These are phyloP conservation scores for Cryptomyrus ogoouensis DNA, from an alignment of 2,113 vertebrate genomes.

Conservation along the genomic window DNA sequence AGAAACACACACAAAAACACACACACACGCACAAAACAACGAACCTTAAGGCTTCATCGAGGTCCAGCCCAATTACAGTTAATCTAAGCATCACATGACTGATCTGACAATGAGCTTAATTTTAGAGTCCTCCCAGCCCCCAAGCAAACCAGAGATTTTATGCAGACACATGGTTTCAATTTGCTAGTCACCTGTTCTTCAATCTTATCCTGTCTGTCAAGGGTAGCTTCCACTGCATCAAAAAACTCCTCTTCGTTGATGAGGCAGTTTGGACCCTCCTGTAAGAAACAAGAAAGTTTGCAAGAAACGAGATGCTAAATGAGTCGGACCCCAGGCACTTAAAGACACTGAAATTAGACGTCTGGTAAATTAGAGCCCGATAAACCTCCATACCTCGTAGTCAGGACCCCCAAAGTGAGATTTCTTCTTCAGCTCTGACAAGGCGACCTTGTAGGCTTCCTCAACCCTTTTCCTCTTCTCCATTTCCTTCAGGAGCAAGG, in stretches of 20 bases:
- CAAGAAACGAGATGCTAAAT: constrained; percentile 1
- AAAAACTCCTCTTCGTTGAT: constrained; percentile 99
- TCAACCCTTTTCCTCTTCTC: constrained; percentile 82
- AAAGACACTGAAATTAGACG: neutral
- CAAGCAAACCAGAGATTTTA: neutral
- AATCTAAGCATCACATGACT: neutral
- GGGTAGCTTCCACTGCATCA: constrained; percentile 93
- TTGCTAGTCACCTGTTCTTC: constrained; percentile 81
- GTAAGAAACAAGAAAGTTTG: constrained; percentile 15
- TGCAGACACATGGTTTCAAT: neutral
- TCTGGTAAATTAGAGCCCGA: neutral
- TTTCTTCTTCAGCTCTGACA: constrained; percentile 91
- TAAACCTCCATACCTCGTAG: constrained; percentile 73
- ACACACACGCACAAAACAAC: neutral
- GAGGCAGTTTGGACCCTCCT: constrained; percentile 97
- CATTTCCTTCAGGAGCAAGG: constrained; percentile 62
- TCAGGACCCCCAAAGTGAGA: constrained; percentile 95
- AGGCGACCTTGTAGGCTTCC: constrained; percentile 82
- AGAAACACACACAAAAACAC: too few species aligned
- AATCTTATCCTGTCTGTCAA: constrained; percentile 97
- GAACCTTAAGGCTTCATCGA: neutral
- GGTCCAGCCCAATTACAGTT: neutral
- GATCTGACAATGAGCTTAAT: neutral
- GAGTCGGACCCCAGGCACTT: neutral
- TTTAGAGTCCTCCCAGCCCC: neutral